Base-by-base conservation (phyloP, 2,888 invertebrate genomes). In the Blastobasis adustella region DNA sequence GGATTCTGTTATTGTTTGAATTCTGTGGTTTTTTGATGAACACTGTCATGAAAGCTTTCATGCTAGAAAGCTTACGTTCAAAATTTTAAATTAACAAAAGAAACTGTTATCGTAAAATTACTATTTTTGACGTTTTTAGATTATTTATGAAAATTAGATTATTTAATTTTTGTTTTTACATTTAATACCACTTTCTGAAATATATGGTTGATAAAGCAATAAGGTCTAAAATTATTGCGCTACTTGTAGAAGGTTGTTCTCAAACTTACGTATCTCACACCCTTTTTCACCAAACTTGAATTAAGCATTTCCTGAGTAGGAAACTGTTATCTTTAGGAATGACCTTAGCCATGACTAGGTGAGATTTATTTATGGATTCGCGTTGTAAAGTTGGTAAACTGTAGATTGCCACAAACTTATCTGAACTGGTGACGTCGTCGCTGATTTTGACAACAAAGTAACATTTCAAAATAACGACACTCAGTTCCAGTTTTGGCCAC, bases 221-320 rank as follows among this genome's bases (percentile, higher is more conserved):
- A 42, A 42, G 5, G 42, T 8, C 42, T 46, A 50, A 54, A 41
- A 50, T 50, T 47, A 48, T 23, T 37, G 47, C 36, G 37, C 10
- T 48, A 42, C 44, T 36, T 47, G 37, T 37, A 46, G 46, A 46
- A 46, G 46, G 37, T 37, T 46, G 38, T 46, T 46, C 46, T 37
- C 46, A 46, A 46, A 46, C 46, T 37, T 46, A 46, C 10, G n/a
- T n/a, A n/a, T n/a, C n/a, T n/a, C n/a, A n/a, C n/a, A n/a, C n/a
- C n/a, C n/a, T n/a, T n/a, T n/a, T n/a, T n/a, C n/a, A 23, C n/a
- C n/a, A 9, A n/a, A 9, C 9, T 8, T 42, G n/a, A 42, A n/a
- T 42, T 23, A 23, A 23, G 23, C 23, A 23, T 23, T 23, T 2
- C 23, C 23, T 23, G 23, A 23, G 23, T 23, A 23, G 2, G 2